Conservation (phyloP, 2,113 vertebrate genomes). For the Puffinus mauretanicus region DNA sequence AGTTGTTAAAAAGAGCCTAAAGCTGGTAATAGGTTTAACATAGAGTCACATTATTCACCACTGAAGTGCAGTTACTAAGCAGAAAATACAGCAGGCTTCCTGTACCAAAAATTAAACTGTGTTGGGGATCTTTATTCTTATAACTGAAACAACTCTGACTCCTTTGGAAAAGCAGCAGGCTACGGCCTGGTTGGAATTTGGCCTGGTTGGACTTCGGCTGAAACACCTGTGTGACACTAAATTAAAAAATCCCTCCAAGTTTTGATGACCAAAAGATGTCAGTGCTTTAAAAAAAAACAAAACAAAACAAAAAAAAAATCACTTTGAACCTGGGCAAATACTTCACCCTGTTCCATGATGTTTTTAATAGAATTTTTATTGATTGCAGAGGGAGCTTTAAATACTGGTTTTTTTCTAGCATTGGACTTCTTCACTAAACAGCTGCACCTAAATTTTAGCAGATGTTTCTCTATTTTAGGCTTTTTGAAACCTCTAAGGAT, state of each 20-base stretch:
- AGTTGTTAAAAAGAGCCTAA: not conserved
- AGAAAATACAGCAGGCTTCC: not conserved
- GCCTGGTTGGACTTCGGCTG: not conserved
- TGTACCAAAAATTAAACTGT: not conserved
- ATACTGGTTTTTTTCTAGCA: not conserved
- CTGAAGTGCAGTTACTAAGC: not conserved
- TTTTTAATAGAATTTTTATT: not conserved
- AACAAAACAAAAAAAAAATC: not conserved
- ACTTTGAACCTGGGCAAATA: slow-evolving; percentile 32
- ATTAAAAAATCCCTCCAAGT: not conserved
- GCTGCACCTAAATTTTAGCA: slow-evolving; percentile 34
- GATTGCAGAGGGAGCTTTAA: slow-evolving; percentile 16
- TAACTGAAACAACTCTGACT: not conserved
- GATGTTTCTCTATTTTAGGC: slow-evolving; percentile 22
- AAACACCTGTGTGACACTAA: not conserved
- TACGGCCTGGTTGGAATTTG: not conserved
- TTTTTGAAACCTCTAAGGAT: not conserved
- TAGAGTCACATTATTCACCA: not conserved
- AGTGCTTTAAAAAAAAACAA: not conserved
- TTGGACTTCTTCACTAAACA: not conserved
- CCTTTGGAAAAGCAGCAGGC: not conserved
- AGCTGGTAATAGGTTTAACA: not conserved
- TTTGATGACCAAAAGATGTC: slow-evolving; percentile 24
- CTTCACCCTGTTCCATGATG: not conserved
- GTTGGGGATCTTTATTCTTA: not conserved